These are phyloP conservation scores for Emys orbicularis DNA, from an alignment of 2,797 vertebrate genomes.

Conservation along the genomic window DNA sequence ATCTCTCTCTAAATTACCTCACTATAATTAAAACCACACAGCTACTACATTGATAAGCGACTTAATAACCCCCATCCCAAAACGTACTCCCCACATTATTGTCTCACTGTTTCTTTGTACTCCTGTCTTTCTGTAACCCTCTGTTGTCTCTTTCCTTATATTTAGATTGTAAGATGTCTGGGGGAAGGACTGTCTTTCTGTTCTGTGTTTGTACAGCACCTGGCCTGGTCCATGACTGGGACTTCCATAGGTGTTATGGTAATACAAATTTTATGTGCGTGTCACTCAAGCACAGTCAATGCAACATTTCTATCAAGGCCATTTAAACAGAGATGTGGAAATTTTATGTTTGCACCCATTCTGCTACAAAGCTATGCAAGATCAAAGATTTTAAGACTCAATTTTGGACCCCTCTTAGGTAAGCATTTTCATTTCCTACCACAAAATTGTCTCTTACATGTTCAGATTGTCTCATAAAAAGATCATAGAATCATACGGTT, in stretches of 20 bases:
- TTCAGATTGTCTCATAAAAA: background rate
- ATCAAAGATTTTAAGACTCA: background rate
- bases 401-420: background rate
- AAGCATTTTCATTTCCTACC: background rate
- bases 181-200: background rate
- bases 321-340: fast-evolving
- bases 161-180: fast-evolving
- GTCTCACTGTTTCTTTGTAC: background rate
- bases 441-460: background rate
- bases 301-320: background rate
- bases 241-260: background rate
- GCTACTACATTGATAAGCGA: constrained; percentile 9
- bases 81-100: background rate
- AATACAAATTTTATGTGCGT: fast-evolving
- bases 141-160: background rate
- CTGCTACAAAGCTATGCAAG: background rate
- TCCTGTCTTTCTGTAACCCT: background rate
- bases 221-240: background rate
- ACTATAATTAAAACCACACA: constrained; percentile 13
- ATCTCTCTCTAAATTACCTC: background rate
- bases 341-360: background rate
- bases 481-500: no score
- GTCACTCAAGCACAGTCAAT: background rate
- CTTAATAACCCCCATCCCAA: background rate
- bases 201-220: background rate